These are phyloP conservation scores for Coranthus polyacanthus DNA, from an alignment of 2,797 vertebrate genomes.

Conservation along the genomic window DNA sequence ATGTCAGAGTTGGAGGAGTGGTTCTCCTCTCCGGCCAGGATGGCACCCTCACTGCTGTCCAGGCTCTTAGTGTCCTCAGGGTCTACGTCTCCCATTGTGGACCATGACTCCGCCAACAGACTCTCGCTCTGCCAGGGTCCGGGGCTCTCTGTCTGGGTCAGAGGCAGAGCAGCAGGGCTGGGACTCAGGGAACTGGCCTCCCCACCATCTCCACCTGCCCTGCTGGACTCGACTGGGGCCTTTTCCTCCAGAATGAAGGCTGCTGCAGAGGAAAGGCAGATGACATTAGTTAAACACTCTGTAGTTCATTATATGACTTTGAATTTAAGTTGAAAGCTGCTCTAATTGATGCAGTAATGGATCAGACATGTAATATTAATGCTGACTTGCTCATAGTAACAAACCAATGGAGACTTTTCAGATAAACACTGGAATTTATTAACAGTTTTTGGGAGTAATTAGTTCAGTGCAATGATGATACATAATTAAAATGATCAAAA, in stretches of 20 bases:
- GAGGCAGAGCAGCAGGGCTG: slow-evolving; percentile 83
- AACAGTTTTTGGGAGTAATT: too few relatives aligned
- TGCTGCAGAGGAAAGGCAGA: slow-evolving; percentile 39
- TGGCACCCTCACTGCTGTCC: slow-evolving; percentile 87
- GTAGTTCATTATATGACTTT: neutral
- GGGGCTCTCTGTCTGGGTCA: slow-evolving; percentile 63
- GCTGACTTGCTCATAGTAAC: too few relatives aligned
- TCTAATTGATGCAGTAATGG: too few relatives aligned
- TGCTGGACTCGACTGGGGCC: slow-evolving; percentile 80
- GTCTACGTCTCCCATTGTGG: slow-evolving; percentile 90
- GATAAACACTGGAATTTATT: too few relatives aligned
- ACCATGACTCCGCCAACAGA: slow-evolving; percentile 92
- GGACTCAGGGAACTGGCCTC: slow-evolving; percentile 79
- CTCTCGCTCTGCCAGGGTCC: slow-evolving; percentile 88
- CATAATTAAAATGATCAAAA: too few relatives aligned
- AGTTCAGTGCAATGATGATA: too few relatives aligned
- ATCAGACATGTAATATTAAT: too few relatives aligned
- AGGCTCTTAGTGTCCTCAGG: slow-evolving; percentile 92
- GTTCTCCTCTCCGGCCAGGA: slow-evolving; percentile 87
- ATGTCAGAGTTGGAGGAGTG: slow-evolving; percentile 94
- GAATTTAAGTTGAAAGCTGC: too few relatives aligned
- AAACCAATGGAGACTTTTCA: too few relatives aligned
- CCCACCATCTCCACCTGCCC: slow-evolving; percentile 84
- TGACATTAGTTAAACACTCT: neutral
- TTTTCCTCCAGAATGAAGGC: slow-evolving; percentile 90